Conservation (phyloP, 2,888 invertebrate genomes). For the Terebella lapidaria region DNA sequence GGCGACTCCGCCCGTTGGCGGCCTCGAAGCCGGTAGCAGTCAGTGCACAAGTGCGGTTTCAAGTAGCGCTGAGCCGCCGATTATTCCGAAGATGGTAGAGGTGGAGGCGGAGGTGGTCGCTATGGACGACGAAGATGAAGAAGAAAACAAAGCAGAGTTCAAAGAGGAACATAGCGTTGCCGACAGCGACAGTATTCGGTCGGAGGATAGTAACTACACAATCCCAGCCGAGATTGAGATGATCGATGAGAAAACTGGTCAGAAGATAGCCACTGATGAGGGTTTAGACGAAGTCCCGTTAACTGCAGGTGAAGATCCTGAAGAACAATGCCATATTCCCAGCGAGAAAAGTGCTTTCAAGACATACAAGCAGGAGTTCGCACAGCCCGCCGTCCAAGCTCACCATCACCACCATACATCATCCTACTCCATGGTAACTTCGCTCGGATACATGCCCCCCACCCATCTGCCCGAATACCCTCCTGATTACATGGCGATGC, state of each 20-base stretch:
- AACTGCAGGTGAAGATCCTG: background rate
- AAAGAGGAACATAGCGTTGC: background rate
- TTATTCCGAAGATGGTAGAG: background rate
- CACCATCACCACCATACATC: background rate
- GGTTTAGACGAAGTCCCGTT: background rate
- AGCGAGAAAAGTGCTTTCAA: background rate
- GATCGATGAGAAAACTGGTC: background rate
- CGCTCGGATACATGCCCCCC: background rate
- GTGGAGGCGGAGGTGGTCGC: background rate
- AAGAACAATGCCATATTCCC: background rate
- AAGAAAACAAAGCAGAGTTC: background rate
- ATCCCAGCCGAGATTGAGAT: background rate
- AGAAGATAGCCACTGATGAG: background rate
- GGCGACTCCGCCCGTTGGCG: background rate
- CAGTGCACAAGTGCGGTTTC: background rate
- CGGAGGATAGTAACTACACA: constrained; percentile 1
- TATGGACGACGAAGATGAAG: background rate
- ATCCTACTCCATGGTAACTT: background rate
- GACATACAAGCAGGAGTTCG: background rate
- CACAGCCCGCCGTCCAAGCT: background rate
- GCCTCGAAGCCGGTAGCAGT: background rate
- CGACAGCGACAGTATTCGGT: background rate
- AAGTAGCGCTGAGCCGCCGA: background rate
- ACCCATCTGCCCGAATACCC: background rate
- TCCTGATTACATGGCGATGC: background rate